Percentiles rank a stretch among this genome's conserved stretches.
Conservation (phyloP, 2,797 vertebrate genomes). For the Myotis vivesi region DNA sequence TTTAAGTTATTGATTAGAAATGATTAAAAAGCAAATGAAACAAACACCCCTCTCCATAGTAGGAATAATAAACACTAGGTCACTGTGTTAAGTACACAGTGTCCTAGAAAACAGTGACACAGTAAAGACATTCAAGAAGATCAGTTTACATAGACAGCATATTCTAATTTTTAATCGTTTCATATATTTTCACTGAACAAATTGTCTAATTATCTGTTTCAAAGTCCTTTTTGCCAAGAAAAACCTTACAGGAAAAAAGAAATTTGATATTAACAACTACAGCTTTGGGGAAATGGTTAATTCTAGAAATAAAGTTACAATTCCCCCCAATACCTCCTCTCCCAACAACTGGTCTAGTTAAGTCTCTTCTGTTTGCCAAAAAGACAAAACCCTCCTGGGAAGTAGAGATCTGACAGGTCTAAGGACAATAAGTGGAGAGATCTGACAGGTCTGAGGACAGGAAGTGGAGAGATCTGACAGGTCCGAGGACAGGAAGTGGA, state of each 20-base stretch:
- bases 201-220: neutral
- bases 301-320: slow-evolving; percentile 18
- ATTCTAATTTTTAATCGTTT: neutral
- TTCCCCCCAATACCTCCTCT: neutral
- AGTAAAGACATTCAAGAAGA: neutral
- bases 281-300: slow-evolving; percentile 20
- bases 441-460: neutral
- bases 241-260: neutral
- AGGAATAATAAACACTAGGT: neutral
- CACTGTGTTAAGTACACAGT: neutral
- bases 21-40: neutral
- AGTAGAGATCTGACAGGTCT: neutral
- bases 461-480: neutral
- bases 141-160: neutral
- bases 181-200: neutral
- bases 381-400: neutral
- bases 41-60: neutral
- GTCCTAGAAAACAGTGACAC: neutral
- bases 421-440: neutral
- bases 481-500: neutral
- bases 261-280: neutral
- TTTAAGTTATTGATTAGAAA: neutral
- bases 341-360: neutral
- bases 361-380: neutral
- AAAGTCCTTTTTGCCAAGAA: neutral